phyloP scores from a whole-genome alignment of 2,797 vertebrate species.

The Sebastes iracundus region DNA sequence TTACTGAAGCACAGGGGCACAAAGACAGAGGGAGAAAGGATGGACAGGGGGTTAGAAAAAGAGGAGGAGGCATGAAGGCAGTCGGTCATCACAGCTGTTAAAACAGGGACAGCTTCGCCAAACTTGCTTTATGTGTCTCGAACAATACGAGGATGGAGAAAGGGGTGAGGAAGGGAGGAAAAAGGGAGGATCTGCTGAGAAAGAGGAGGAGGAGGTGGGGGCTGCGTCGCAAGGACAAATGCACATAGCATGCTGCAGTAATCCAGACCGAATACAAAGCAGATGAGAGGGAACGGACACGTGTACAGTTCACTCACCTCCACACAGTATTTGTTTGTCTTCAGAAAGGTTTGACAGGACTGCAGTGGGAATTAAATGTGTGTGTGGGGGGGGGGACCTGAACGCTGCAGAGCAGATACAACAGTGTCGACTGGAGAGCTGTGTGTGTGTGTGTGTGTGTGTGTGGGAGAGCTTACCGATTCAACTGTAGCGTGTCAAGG shows the following conservation, averaged over 20 bases:
- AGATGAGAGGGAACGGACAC: conserved; percentile 40
- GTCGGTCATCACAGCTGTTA: conserved; percentile 20
- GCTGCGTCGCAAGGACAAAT: conserved; percentile 71
- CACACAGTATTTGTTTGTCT: conserved; percentile 37
- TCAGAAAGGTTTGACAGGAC: conserved; percentile 47
- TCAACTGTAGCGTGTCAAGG: conserved; percentile 57
- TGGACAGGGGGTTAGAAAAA: conserved; percentile 3
- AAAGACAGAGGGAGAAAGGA: conserved; percentile 24
- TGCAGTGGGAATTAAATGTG: conserved; percentile 51
- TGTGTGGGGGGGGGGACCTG: conserved; percentile 20
- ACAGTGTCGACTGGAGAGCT: conserved; percentile 31
- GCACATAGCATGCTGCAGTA: conserved; percentile 69
- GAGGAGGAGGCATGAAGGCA: conserved; percentile 8
- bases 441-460: conserved; percentile 23
- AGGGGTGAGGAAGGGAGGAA: conserved; percentile 5
- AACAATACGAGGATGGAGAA: conserved; percentile 25
- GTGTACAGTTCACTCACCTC: conserved; percentile 45
- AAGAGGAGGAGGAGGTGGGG: conserved; percentile 13
- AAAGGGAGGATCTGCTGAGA: conserved; percentile 6
- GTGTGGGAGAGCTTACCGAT: conserved; percentile 29
- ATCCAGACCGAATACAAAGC: conserved; percentile 71
- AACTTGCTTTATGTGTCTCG: conserved; percentile 26
- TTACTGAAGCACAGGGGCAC: conserved; percentile 17
- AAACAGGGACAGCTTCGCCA: conserved; percentile 16
- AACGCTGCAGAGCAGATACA: conserved; percentile 51